Evolutionary conservation across 1,140 invertebrate genomes (phyloP).

Genomic region (Tribolium madens): DNA sequence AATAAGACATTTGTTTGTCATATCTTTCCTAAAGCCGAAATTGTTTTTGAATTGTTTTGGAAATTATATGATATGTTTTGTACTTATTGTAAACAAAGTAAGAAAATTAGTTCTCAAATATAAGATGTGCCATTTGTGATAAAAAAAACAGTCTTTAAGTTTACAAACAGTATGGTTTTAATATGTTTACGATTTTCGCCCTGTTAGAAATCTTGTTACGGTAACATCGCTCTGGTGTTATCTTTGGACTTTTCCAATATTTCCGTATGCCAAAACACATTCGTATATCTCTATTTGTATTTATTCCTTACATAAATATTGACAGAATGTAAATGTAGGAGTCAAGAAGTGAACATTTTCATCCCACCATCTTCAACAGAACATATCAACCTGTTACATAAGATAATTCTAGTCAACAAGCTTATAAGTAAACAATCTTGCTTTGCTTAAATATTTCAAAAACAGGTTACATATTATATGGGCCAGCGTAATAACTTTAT

Average conservation of each 20-base stretch:
- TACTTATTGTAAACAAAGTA: too few relatives aligned
- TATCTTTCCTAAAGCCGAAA: too few relatives aligned
- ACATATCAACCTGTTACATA: constrained; percentile 6
- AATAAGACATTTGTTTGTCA: too few relatives aligned
- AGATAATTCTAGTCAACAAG: constrained; percentile 27
- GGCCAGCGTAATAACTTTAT: constrained; percentile 23
- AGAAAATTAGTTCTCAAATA: too few relatives aligned
- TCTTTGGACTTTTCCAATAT: constrained; percentile 22
- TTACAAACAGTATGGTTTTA: neutral
- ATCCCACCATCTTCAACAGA: neutral
- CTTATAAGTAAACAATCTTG: constrained; percentile 39
- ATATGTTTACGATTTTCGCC: neutral
- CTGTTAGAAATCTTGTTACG: neutral
- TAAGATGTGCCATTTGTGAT: too few relatives aligned
- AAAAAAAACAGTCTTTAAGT: too few relatives aligned
- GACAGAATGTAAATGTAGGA: constrained; percentile 32
- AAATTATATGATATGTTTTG: too few relatives aligned
- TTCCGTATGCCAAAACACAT: constrained; percentile 2
- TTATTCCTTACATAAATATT: constrained; percentile 32
- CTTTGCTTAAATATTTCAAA: constrained; percentile 25
- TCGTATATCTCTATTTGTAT: constrained; percentile 27
- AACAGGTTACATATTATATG: constrained; percentile 38
- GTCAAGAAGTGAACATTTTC: constrained; percentile 36
- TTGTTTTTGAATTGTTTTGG: too few relatives aligned
- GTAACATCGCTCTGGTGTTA: neutral